Conservation (phyloP, 1,140 invertebrate species). For the Sesamia nonagrioides region DNA sequence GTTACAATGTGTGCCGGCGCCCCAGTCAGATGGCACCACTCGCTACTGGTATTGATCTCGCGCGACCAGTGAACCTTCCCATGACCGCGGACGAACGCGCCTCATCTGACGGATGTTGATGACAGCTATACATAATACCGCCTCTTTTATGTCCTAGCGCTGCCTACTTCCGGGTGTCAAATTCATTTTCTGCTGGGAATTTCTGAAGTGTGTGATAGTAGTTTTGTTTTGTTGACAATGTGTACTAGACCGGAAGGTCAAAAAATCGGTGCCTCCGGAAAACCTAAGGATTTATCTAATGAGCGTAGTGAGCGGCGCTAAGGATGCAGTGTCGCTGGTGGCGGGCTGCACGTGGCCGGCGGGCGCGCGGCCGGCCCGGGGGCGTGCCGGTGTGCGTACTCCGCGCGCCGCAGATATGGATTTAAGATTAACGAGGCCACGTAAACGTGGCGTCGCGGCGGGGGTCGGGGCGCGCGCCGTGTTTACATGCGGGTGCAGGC, state of each 20-base stretch:
- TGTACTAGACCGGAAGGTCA: slow-evolving; percentile 5
- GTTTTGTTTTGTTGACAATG: slow-evolving; percentile 20
- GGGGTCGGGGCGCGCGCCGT: slow-evolving; percentile 63
- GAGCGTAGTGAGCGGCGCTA: slow-evolving; percentile 20
- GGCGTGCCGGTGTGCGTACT: slow-evolving; percentile 50
- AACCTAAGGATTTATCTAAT: not conserved
- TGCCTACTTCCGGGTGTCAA: not conserved
- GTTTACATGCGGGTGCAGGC: slow-evolving; percentile 79
- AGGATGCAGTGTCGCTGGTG: slow-evolving; percentile 30
- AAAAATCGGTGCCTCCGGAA: not conserved
- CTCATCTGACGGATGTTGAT: slow-evolving; percentile 16
- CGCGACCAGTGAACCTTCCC: slow-evolving; percentile 1
- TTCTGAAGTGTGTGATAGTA: not conserved
- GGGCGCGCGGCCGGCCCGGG: slow-evolving; percentile 48
- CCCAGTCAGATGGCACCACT: slow-evolving; percentile 9
- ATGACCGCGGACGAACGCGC: not conserved
- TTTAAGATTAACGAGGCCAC: slow-evolving; percentile 85
- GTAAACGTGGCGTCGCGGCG: slow-evolving; percentile 60
- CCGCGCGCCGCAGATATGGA: slow-evolving; percentile 80
- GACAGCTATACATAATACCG: slow-evolving; percentile 13
- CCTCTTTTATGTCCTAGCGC: slow-evolving; percentile 15
- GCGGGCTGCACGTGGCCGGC: slow-evolving; percentile 43
- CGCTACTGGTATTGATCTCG: slow-evolving; percentile 2
- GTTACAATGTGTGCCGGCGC: not conserved
- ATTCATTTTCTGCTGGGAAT: not conserved